phyloP scores from a whole-genome alignment of 2,113 vertebrate genomes.

The Rattus norvegicus region DNA sequence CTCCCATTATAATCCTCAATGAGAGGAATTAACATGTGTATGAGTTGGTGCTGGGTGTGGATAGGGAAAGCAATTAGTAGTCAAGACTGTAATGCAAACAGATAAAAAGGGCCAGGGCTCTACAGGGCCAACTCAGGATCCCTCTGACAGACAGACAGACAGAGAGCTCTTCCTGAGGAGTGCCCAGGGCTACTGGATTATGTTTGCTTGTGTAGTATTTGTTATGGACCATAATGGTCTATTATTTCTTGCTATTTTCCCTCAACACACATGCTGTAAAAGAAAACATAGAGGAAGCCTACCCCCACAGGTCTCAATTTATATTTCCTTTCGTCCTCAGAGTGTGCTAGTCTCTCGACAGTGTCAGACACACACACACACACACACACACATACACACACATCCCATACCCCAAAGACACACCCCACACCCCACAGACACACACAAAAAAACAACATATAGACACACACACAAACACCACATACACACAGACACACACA shows the following conservation, averaged over 20 bases:
- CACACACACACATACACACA: not conserved
- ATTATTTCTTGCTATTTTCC: slow-evolving; percentile 52
- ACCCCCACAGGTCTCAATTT: slow-evolving; percentile 49
- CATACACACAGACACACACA: not conserved
- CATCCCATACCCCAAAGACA: not conserved
- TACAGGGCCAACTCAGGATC: no score
- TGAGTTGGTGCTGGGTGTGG: not conserved
- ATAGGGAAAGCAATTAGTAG: not conserved
- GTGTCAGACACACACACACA: not conserved
- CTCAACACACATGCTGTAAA: slow-evolving; percentile 38
- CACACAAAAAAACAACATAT: not conserved
- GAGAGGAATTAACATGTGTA: not conserved
- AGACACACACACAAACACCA: not conserved
- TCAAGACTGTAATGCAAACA: not conserved
- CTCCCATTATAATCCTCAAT: not conserved
- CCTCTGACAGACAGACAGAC: not conserved
- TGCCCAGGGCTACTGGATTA: slow-evolving; percentile 31
- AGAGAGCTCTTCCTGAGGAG: slow-evolving; percentile 22
- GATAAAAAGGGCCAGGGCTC: not conserved
- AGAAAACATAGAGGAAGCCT: slow-evolving; percentile 19
- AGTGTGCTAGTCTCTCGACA: slow-evolving; percentile 1
- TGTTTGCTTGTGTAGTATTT: slow-evolving; percentile 34
- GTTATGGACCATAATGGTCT: slow-evolving; percentile 63
- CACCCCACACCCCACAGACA: not conserved
- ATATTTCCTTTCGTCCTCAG: slow-evolving; percentile 51